Conservation (phyloP, 2,888 invertebrate species). For the Synanthedon myopaeformis region DNA sequence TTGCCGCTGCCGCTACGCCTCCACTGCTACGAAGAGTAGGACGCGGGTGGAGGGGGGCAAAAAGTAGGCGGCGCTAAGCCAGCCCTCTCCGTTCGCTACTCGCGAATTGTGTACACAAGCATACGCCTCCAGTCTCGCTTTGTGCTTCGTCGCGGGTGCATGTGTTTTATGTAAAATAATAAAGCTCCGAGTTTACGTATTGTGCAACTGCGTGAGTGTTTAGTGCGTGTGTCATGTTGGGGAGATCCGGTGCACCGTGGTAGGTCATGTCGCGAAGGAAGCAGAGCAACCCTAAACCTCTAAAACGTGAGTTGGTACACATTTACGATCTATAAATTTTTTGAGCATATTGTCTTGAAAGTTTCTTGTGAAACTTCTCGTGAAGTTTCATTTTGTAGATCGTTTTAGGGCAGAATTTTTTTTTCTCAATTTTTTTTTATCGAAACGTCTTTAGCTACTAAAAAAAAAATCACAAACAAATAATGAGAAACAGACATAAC, state of each 20-base stretch:
- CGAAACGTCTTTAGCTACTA: too few species aligned
- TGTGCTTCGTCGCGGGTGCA: slow-evolving; percentile 23
- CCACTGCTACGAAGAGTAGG: slow-evolving; percentile 16
- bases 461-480: too few species aligned
- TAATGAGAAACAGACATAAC: too few species aligned
- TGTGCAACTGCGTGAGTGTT: slow-evolving; percentile 11
- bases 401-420: too few species aligned
- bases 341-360: neutral
- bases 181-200: slow-evolving; percentile 11
- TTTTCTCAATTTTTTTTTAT: too few species aligned
- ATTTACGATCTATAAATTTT: neutral
- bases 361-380: neutral
- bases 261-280: slow-evolving; percentile 91
- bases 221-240: slow-evolving; percentile 49
- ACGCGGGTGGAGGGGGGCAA: slow-evolving; percentile 13
- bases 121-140: slow-evolving; percentile 32
- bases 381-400: too few species aligned
- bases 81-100: slow-evolving; percentile 17
- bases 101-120: slow-evolving; percentile 23
- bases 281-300: slow-evolving; percentile 95
- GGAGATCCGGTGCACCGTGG: slow-evolving; percentile 32
- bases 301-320: slow-evolving; percentile 86
- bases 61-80: slow-evolving; percentile 32
- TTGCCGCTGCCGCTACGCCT: slow-evolving; percentile 20
- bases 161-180: slow-evolving; percentile 13